phyloP scores from a whole-genome alignment of 2,888 invertebrate species.

The Agonopterix subpropinquella region DNA sequence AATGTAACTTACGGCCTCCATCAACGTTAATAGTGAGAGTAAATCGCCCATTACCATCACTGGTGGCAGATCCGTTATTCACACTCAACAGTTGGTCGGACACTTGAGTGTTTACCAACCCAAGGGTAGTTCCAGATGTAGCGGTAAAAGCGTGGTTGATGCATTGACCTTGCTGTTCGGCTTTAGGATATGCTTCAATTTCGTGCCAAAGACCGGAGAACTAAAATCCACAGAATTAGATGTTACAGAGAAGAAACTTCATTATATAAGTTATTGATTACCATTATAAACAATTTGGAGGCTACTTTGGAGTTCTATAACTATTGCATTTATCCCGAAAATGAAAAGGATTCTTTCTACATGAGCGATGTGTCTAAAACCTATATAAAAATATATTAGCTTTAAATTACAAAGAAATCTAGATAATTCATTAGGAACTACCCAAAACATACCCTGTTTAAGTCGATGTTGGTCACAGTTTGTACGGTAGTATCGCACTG shows the following conservation, averaged over 20 bases:
- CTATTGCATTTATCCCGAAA: background rate
- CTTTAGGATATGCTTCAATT: conserved; percentile 45
- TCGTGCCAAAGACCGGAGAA: conserved; percentile 48
- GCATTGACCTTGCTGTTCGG: conserved; percentile 41
- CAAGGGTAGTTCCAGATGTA: conserved; percentile 18
- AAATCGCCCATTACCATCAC: conserved; percentile 35
- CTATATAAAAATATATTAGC: background rate
- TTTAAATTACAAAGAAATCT: too few relatives aligned
- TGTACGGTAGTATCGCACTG: conserved; percentile 35
- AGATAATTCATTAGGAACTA: too few relatives aligned
- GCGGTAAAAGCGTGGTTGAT: conserved; percentile 28
- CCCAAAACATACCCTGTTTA: conserved; percentile 18
- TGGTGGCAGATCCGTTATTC: conserved; percentile 24
- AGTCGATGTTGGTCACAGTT: conserved; percentile 32
- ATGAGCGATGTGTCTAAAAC: too few relatives aligned
- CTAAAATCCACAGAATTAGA: conserved; percentile 20
- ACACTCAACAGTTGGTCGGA: conserved; percentile 24
- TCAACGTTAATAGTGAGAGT: conserved; percentile 16
- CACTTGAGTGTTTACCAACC: conserved; percentile 32
- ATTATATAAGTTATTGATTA: background rate
- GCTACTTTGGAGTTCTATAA: background rate
- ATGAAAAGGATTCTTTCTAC: too few relatives aligned
- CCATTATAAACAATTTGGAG: background rate
- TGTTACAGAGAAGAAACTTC: conserved; percentile 2
- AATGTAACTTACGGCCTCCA: conserved; percentile 35